Percentiles rank a stretch among this genome's conserved stretches.
These are phyloP conservation scores for Pegoplata infirma DNA, from an alignment of 2,888 invertebrate genomes.

Conservation along the genomic window DNA sequence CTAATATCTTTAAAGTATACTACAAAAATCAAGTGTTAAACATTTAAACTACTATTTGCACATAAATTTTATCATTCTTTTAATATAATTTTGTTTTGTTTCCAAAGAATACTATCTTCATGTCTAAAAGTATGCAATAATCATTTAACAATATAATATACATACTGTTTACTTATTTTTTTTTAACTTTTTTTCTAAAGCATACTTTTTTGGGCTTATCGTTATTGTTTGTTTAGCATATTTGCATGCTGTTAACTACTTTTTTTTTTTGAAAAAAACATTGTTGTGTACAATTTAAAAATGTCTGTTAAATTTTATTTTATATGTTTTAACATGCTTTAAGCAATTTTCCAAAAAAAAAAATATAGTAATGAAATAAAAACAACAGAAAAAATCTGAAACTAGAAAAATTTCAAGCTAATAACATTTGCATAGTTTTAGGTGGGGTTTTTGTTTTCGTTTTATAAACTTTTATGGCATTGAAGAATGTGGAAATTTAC, in stretches of 20 bases:
- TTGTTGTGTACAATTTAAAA: conserved; percentile 30
- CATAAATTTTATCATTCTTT: neutral
- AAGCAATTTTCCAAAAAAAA: neutral
- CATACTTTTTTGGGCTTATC: conserved; percentile 16
- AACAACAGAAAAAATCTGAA: neutral
- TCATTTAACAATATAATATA: conserved; percentile 28
- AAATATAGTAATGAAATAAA: no score
- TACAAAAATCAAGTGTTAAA: neutral
- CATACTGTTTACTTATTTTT: neutral
- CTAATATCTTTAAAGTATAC: neutral
- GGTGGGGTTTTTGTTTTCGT: neutral
- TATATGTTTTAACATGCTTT: neutral
- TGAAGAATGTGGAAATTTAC: neutral
- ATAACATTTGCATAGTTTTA: conserved; percentile 34
- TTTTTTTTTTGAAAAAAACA: no score
- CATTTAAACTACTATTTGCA: neutral
- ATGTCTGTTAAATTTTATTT: conserved; percentile 2
- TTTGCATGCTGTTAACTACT: conserved; percentile 57
- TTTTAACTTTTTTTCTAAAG: neutral
- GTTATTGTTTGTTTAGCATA: conserved; percentile 45
- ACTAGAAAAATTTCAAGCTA: conserved; percentile 6
- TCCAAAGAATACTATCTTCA: conserved; percentile 15
- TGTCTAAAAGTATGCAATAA: conserved; percentile 41
- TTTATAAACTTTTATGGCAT: neutral
- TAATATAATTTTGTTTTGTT: neutral